Evolutionary conservation across 1,140 invertebrate genomes (phyloP).

Genomic region (Bombus turneri): DNA sequence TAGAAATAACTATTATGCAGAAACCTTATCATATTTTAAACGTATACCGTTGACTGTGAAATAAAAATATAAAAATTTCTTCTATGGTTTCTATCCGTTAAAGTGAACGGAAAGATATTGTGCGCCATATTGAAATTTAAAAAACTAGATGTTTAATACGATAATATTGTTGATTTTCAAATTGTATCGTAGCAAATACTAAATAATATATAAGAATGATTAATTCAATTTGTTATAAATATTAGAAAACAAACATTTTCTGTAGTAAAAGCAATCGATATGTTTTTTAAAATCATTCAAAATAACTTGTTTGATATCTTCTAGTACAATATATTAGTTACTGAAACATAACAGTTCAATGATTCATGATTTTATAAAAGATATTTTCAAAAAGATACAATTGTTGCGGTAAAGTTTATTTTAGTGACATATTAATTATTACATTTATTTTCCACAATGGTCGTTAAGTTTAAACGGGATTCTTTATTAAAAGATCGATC

Average conservation of each 20-base stretch:
- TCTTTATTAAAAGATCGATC: constrained; percentile 21
- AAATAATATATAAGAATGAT: background rate
- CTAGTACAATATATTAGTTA: background rate
- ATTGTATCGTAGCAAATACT: background rate
- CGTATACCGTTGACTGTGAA: background rate
- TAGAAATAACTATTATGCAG: background rate
- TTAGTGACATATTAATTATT: constrained; percentile 40
- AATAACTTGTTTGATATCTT: background rate
- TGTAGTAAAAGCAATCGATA: background rate
- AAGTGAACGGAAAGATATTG: background rate
- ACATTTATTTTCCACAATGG: constrained; percentile 32
- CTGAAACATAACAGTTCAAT: background rate
- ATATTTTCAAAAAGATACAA: constrained; percentile 8
- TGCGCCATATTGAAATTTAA: background rate
- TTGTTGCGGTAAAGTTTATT: constrained; percentile 45
- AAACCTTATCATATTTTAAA: background rate
- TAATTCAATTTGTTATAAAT: background rate
- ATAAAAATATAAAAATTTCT: background rate
- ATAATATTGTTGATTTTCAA: background rate
- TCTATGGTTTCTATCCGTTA: no score
- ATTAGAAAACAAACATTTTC: background rate
- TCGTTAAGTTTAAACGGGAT: constrained; percentile 17
- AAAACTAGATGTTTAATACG: background rate
- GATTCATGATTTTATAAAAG: background rate
- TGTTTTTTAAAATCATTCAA: background rate